Base-by-base conservation (phyloP, 2,113 vertebrate genomes). In the Plecotus auritus region DNA sequence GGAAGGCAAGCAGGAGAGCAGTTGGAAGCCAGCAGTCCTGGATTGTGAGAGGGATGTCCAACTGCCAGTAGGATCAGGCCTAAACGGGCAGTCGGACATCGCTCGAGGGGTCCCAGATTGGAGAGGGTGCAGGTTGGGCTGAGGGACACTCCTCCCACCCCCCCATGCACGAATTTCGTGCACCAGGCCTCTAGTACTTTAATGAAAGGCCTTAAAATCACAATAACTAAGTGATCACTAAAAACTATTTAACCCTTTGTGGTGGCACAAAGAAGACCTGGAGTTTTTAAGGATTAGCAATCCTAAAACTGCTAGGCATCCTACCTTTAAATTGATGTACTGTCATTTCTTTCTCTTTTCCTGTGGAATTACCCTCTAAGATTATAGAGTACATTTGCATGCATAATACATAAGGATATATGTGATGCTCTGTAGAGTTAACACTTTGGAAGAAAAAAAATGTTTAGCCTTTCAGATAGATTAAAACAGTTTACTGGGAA, bases 401-500 rank as follows among this genome's bases (percentile, higher is more conserved):
- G 74, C 49, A 84, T 90, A 96, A 91, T 93, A 76, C 45, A 35
- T 91, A 88, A 77, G 70, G 91, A 61, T 92, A 88, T 95, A 93
- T 93, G 90, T 85, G 85, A 95, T 37, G 16, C 42, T 90, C 72
- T 91, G 32, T 95, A 64, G 47, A 92, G 61, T 94, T 97, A 95
- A 37, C 51, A 42, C 18, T 85, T 89, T 76, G 88, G 76, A 64
- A 93, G 85, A 81, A 95, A 85, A 85, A 96, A 97, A 95, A 45
- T 85, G 74, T 92, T 85, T 97, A 51, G 74, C 95, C 22, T 97
- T 95, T 96, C n/a, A 97, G 85, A 91, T 92, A 96, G 90, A 97
- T 96, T 82, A 97, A 97, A n/a, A 8, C 64, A 93, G 94, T 97
- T 98, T 97, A 96, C 90, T 97, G 82, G 87, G 7, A 85, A 96